These are phyloP conservation scores for Cheilosia soror DNA, from an alignment of 2,888 invertebrate species.

Conservation along the genomic window DNA sequence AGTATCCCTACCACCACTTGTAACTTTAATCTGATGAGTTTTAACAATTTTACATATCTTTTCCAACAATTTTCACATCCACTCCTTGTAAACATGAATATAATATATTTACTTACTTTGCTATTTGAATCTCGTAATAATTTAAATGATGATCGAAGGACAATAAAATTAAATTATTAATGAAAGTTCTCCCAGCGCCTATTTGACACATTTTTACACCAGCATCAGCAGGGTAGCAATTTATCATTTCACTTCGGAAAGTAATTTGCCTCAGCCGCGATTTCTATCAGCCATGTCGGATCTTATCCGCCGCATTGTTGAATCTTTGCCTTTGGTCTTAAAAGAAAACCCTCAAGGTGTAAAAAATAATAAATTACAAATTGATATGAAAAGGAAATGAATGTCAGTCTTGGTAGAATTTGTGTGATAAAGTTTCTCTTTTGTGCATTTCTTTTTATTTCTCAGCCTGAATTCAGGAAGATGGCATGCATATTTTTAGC, in stretches of 20 bases:
- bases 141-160: no score
- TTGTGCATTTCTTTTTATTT: background rate
- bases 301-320: constrained; percentile 19
- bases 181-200: constrained; percentile 1
- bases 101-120: no score
- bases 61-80: no score
- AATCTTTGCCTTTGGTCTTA: background rate
- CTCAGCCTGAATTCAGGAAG: background rate
- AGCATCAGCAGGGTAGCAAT: constrained; percentile 13
- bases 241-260: constrained; percentile 51
- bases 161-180: constrained; percentile 14
- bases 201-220: constrained; percentile 25
- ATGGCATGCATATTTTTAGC: constrained; percentile 41
- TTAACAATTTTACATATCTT: no score
- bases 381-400: constrained; percentile 45
- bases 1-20: no score
- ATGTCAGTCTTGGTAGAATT: constrained; percentile 25
- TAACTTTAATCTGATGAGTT: no score
- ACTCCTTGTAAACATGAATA: no score
- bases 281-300: constrained; percentile 44
- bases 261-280: constrained; percentile 51
- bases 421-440: constrained; percentile 1
- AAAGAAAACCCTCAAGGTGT: background rate
- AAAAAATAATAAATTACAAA: constrained; percentile 30
- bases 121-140: no score